These are phyloP conservation scores for Aldrovandia affinis DNA, from an alignment of 2,797 vertebrate genomes.

Conservation along the genomic window DNA sequence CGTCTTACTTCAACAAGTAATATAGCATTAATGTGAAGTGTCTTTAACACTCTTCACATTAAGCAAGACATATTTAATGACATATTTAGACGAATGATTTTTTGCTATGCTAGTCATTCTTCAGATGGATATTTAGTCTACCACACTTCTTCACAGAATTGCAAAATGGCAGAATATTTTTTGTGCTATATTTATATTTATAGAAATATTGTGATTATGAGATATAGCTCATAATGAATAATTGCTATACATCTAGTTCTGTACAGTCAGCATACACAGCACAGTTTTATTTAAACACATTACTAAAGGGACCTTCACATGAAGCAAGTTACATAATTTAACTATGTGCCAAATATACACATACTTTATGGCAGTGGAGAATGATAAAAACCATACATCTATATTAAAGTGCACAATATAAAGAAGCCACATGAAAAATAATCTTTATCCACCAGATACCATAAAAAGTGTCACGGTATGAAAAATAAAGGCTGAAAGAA, in stretches of 20 bases:
- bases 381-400: too few species aligned
- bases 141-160: too few species aligned
- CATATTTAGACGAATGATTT: conserved; percentile 37
- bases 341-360: neutral
- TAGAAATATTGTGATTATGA: neutral
- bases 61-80: conserved; percentile 63
- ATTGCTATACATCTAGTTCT: neutral
- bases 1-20: neutral
- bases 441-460: too few species aligned
- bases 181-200: too few species aligned
- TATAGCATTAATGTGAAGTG: neutral
- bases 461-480: too few species aligned
- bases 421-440: too few species aligned
- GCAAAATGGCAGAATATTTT: too few species aligned
- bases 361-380: too few species aligned
- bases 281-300: neutral
- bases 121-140: neutral
- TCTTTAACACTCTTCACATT: neutral
- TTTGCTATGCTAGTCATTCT: neutral
- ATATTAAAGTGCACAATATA: too few species aligned
- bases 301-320: neutral
- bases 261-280: neutral
- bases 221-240: too few species aligned
- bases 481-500: too few species aligned
- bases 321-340: neutral